Evolutionary conservation across 2,888 invertebrate species (phyloP), one percentile per base, ranked within the genome.

Genomic region (Theretra japonica): DNA sequence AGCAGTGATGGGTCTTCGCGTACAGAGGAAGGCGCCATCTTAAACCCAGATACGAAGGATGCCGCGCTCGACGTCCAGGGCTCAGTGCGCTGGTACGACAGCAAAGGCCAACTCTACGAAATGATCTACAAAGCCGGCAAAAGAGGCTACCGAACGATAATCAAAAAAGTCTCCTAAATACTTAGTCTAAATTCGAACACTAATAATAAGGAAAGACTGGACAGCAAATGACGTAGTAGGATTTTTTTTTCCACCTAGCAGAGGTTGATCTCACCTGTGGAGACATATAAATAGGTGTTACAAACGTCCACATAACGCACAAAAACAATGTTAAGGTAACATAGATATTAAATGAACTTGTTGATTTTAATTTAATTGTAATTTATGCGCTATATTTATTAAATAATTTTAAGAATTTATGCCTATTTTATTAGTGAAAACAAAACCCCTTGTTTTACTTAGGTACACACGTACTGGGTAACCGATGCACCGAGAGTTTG

Each of bases 1-100:
- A 87, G 92, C 17, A 94, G 91, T 70, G 95, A 95, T 77, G 95
- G 95, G 0, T 93, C 94, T 4, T 93, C 95, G 0, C 87, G 95
- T n/a, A 89, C 94, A 25, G 95, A 95, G 79, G 80, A 90, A 71
- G 94, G 94, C 1, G 86, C 80, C 0, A 90, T 93, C 41, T 75
- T 87, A 48, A 88, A 92, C 72, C 86, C 84, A 2, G 94, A 92
- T 1, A 92, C 90, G 3, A 86, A 90, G 8, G 88, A 93, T 11
- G 89, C 88, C 0, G 90, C 93, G 0, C 81, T 95, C 0, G 88
- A 91, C 30, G 94, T 95, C 3, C 82, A 88, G 0, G 95, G 95
- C 0, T 86, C 92, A 1, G 94, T 94, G 0, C 91, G 94, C 56
- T 95, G 94, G 94, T 93, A 91, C 79, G 90, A 94, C 75, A 83